Percentiles rank a stretch among this genome's conserved stretches.
Evolutionary conservation across 1,140 invertebrate species (phyloP).

Genomic region (Nephila pilipes): DNA sequence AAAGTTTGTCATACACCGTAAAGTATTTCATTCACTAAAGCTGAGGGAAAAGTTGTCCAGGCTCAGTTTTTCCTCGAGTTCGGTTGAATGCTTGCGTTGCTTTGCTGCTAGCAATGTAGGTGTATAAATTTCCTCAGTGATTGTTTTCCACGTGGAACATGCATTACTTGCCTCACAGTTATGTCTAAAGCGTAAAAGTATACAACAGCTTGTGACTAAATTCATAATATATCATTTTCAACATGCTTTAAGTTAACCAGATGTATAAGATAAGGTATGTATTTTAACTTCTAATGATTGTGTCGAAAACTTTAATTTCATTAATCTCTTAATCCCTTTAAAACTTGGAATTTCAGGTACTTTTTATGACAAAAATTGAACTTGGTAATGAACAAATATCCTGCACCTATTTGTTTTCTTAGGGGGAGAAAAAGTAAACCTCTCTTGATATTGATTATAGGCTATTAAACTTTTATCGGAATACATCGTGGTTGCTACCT

Average conservation of each 20-base stretch:
- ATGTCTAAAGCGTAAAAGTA: too few relatives aligned
- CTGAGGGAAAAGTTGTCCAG: not conserved
- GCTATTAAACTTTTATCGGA: not conserved
- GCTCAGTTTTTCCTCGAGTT: not conserved
- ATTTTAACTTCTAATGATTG: too few relatives aligned
- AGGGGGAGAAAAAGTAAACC: not conserved
- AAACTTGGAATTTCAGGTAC: too few relatives aligned
- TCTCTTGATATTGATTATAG: not conserved
- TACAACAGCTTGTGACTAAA: too few relatives aligned
- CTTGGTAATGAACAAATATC: not conserved
- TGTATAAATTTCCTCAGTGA: not conserved
- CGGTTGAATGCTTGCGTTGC: conserved; percentile 4
- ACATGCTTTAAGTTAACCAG: too few relatives aligned
- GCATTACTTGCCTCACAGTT: too few relatives aligned
- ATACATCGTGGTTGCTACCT: not conserved
- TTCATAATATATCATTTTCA: too few relatives aligned
- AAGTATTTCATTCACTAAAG: conserved; percentile 25
- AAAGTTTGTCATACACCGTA: not conserved
- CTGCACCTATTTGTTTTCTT: too few relatives aligned
- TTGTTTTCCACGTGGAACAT: not conserved
- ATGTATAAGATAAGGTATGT: too few relatives aligned
- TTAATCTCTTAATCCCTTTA: too few relatives aligned
- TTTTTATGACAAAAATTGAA: too few relatives aligned
- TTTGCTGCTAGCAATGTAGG: not conserved
- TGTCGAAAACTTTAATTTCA: too few relatives aligned